These are phyloP conservation scores for Catharus ustulatus DNA, from an alignment of 2,797 vertebrate species.

Conservation along the genomic window DNA sequence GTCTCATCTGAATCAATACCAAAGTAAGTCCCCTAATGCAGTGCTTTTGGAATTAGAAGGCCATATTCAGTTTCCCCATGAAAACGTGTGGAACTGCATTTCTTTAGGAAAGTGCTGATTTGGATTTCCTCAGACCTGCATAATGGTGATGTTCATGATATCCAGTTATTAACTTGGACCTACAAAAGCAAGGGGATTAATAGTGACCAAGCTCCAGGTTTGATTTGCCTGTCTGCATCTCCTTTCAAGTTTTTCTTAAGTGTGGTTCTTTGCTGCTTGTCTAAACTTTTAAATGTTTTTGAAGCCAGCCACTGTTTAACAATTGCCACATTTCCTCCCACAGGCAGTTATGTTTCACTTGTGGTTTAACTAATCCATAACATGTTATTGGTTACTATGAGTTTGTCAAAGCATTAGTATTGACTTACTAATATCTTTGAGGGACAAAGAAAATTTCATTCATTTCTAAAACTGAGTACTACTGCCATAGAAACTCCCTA, in stretches of 20 bases:
- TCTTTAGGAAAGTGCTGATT: background rate
- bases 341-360: conserved; percentile 28
- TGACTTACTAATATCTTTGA: conserved; percentile 35
- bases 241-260: background rate
- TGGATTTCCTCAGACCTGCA: background rate
- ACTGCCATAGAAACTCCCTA: background rate
- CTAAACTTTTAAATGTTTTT: conserved; percentile 1
- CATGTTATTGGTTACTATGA: conserved; percentile 16
- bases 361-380: conserved; percentile 50
- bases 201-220: background rate
- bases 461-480: conserved; percentile 1
- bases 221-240: background rate
- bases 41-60: background rate
- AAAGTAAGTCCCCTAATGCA: background rate
- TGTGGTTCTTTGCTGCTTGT: conserved; percentile 14
- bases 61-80: background rate
- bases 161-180: background rate
- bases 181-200: background rate
- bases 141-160: background rate
- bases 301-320: conserved; percentile 44
- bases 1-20: background rate
- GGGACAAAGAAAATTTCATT: conserved; percentile 38
- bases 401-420: conserved; percentile 40
- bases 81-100: background rate
- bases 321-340: conserved; percentile 49